Evolutionary conservation across 2,113 vertebrate species (phyloP).

Genomic region (Bubo bubo): DNA sequence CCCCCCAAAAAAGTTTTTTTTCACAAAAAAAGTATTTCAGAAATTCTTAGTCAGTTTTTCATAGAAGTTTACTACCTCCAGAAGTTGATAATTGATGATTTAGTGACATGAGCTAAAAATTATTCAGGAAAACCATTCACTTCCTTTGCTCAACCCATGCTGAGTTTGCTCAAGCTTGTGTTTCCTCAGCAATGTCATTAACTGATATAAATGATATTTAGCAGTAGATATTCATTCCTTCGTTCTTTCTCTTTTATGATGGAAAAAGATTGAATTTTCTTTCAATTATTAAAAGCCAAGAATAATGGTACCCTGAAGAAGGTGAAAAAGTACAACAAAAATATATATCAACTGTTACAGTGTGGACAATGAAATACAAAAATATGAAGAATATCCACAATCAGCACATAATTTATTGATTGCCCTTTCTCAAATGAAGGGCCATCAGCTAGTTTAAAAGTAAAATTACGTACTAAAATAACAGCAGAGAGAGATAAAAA

Average conservation of each 20-base stretch:
- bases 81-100: background rate
- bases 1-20: background rate
- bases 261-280: background rate
- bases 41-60: background rate
- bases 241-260: background rate
- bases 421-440: conserved; percentile 24
- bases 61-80: background rate
- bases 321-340: conserved; percentile 41
- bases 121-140: background rate
- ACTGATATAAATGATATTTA: background rate
- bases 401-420: conserved; percentile 64
- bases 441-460: conserved; percentile 60
- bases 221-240: background rate
- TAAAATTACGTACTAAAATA: conserved; percentile 60
- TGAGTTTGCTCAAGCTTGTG: background rate
- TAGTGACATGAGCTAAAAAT: background rate
- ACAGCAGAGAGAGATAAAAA: conserved; percentile 58
- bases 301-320: conserved; percentile 14
- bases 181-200: background rate
- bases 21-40: background rate
- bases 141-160: background rate
- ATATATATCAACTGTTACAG: background rate
- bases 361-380: conserved; percentile 44
- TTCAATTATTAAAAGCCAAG: conserved; percentile 13
- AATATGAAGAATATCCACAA: conserved; percentile 44